These are phyloP conservation scores for Habropoda laboriosa DNA, from an alignment of 1,140 invertebrate species.

Conservation along the genomic window DNA sequence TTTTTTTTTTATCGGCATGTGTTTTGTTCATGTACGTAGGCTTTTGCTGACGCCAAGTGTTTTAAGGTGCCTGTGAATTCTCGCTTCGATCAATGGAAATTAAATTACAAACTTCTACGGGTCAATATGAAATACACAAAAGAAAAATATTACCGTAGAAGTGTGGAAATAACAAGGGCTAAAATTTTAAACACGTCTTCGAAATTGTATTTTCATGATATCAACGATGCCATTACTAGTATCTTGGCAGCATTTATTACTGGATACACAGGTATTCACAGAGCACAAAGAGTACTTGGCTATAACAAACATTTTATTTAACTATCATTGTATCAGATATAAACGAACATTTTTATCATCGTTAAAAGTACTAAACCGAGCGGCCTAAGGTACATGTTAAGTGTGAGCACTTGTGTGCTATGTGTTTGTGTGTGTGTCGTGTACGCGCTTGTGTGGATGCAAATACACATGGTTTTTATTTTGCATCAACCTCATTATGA, in stretches of 20 bases:
- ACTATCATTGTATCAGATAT: slow-evolving; percentile 77
- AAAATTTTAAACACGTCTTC: slow-evolving; percentile 10
- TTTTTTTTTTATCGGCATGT: slow-evolving; percentile 51
- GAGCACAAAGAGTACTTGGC: slow-evolving; percentile 75
- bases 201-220: slow-evolving; percentile 16
- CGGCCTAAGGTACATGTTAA: slow-evolving; percentile 67
- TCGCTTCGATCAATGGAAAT: not conserved
- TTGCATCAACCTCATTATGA: slow-evolving; percentile 30
- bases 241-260: slow-evolving; percentile 30
- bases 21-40: slow-evolving; percentile 62
- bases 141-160: slow-evolving; percentile 22
- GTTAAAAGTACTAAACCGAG: slow-evolving; percentile 74
- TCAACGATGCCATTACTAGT: slow-evolving; percentile 14
- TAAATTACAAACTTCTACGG: not conserved
- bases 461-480: slow-evolving; percentile 36
- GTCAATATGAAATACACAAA: slow-evolving; percentile 22
- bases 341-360: slow-evolving; percentile 76
- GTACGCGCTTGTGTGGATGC: slow-evolving; percentile 19
- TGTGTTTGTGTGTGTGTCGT: slow-evolving; percentile 35
- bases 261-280: slow-evolving; percentile 73
- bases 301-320: slow-evolving; percentile 79
- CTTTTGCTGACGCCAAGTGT: slow-evolving; percentile 65
- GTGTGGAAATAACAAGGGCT: slow-evolving; percentile 23
- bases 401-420: slow-evolving; percentile 38
- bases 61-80: slow-evolving; percentile 58